These are phyloP conservation scores for Sesia bembeciformis DNA, from an alignment of 2,888 invertebrate genomes.

Conservation along the genomic window DNA sequence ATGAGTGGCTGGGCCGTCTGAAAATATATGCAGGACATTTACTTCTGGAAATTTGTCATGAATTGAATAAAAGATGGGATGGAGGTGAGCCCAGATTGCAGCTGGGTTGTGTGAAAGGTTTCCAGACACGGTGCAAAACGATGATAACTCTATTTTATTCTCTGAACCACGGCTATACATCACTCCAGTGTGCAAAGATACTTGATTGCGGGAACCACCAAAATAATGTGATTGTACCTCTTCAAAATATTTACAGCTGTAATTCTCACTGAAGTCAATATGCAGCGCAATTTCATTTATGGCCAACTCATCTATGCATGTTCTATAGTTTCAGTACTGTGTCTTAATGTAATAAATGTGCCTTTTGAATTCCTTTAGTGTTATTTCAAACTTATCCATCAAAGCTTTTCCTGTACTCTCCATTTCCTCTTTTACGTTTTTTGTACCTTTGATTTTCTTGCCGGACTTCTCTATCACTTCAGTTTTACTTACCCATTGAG, in stretches of 20 bases:
- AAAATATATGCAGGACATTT: conserved; percentile 1
- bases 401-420: neutral
- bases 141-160: conserved; percentile 1
- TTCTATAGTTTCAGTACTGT: neutral
- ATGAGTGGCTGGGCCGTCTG: conserved; percentile 1
- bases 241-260: conserved; percentile 1
- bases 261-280: neutral
- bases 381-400: neutral
- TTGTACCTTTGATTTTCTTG: neutral
- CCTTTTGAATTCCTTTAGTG: neutral
- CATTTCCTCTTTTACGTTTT: neutral
- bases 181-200: conserved; percentile 1
- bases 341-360: neutral
- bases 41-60: conserved; percentile 1
- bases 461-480: neutral
- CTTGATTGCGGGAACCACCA: conserved; percentile 2
- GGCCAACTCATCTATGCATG: neutral
- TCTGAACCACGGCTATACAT: conserved; percentile 1
- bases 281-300: neutral
- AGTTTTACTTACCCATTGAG: neutral
- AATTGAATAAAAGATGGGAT: conserved; percentile 1
- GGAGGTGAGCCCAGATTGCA: conserved; percentile 4
- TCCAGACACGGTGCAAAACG: conserved; percentile 2
- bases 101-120: conserved; percentile 3
- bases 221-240: conserved; percentile 3